Conservation (phyloP, 2,888 invertebrate species). For the Nebria salina region DNA sequence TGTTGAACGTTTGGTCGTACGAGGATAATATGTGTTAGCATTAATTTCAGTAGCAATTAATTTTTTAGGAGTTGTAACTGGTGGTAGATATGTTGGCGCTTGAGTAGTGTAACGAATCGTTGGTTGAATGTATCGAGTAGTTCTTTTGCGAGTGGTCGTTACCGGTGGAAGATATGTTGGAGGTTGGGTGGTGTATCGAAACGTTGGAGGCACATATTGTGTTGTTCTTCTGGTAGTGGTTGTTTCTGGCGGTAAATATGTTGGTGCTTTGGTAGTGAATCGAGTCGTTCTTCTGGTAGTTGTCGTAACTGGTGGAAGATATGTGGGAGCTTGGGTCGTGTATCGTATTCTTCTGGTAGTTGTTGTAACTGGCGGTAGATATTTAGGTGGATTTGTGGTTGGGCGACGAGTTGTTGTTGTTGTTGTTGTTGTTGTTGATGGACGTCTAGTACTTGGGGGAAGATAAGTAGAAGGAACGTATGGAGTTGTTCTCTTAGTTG, state of each 20-base stretch:
- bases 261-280: slow-evolving; percentile 16
- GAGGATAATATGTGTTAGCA: background rate
- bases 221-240: background rate
- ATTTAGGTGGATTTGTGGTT: background rate
- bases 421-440: slow-evolving; percentile 3
- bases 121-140: background rate
- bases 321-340: slow-evolving; percentile 6
- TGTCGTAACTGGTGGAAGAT: background rate
- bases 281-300: slow-evolving; percentile 32
- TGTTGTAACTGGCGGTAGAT: background rate
- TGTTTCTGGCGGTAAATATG: background rate
- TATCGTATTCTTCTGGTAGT: slow-evolving; percentile 19
- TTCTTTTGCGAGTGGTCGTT: background rate
- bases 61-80: background rate
- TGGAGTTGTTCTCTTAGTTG: slow-evolving; percentile 30
- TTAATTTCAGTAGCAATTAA: too few species aligned
- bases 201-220: background rate
- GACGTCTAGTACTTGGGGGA: slow-evolving; percentile 11
- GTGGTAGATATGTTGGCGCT: background rate
- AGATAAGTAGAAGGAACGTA: background rate
- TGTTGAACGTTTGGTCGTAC: background rate
- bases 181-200: slow-evolving; percentile 2
- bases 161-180: slow-evolving; percentile 12
- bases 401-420: slow-evolving; percentile 13
- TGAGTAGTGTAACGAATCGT: background rate